Base-by-base conservation (phyloP, 2,888 invertebrate species). In the Cylloceria caligata region DNA sequence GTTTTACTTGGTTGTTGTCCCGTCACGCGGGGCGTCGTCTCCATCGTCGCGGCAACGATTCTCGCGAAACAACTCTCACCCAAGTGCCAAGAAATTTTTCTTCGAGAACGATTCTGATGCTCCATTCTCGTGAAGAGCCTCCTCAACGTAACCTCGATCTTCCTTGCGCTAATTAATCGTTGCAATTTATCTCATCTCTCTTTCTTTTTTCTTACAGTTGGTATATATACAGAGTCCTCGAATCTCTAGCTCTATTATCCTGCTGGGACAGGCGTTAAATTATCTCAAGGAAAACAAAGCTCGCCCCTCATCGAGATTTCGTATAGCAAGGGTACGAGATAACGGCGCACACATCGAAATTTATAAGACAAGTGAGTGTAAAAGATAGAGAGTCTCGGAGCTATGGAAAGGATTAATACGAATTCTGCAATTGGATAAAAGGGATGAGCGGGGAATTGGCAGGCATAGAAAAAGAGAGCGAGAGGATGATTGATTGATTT, bases 161-260 rank as follows among this genome's bases (percentile, higher is more conserved):
- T 64, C 73, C 55, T 64, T 65, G 65, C 52, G 72, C 77, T 81
- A 81, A 81, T 81, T 81, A 81, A 81, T 81, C 77, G 77, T 73
- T 73, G 73, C 77, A 73, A 81, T 81, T 81, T 69, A 77, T 81
- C 68, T 76, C 60, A 21, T 45, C 57, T 39, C 65, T 47, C 68
- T 42, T 39, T 27, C 24, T 64, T 34, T 55, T 47, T 19, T 16
- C 30, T 34, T 45, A 34, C 47, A 11, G 0, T 55, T 27, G 11
- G 34, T 55, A 2, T 55, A 42, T 60, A 16, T 30, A 13, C 30
- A 45, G 6, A 42, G 7, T 27, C 19, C 60, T 34, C 34, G 34
- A 60, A 57, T 72, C 24, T 73, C 77, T 42, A n/a, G 71, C 30
- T 62, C 64, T 73, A 81, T 81, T 73, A 73, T 81, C 68, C 45